These are phyloP conservation scores for Pantelozetes paolii DNA, from an alignment of 2,888 invertebrate species.

Conservation along the genomic window DNA sequence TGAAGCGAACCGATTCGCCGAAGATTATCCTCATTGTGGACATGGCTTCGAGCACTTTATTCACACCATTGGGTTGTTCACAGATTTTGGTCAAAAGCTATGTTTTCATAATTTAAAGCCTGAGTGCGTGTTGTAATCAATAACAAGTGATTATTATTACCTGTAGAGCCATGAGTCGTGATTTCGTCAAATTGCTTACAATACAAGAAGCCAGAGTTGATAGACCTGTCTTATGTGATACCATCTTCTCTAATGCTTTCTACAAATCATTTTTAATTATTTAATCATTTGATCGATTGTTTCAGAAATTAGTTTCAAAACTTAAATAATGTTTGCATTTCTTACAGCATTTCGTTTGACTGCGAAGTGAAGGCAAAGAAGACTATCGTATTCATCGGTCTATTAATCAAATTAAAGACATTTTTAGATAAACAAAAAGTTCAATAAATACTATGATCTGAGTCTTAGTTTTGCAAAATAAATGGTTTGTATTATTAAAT, in stretches of 20 bases:
- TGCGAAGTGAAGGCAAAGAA: slow-evolving; percentile 71
- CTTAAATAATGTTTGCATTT: slow-evolving; percentile 31
- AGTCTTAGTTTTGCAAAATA: no score
- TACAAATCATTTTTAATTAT: slow-evolving; percentile 6
- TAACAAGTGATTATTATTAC: slow-evolving; percentile 54
- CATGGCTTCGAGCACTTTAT: slow-evolving; percentile 81
- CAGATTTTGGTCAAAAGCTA: slow-evolving; percentile 80
- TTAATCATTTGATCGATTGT: slow-evolving; percentile 2
- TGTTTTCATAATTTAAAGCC: slow-evolving; percentile 46
- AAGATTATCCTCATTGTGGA: slow-evolving; percentile 66
- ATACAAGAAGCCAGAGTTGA: slow-evolving; percentile 51
- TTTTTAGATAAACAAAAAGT: slow-evolving; percentile 11
- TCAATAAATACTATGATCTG: slow-evolving; percentile 3
- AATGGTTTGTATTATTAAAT: no score
- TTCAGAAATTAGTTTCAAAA: background rate
- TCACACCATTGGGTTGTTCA: slow-evolving; percentile 63
- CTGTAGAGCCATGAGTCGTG: slow-evolving; percentile 68
- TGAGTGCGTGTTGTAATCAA: background rate
- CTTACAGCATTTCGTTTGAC: slow-evolving; percentile 50
- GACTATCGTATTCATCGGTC: slow-evolving; percentile 79
- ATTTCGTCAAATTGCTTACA: slow-evolving; percentile 52
- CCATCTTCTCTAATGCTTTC: slow-evolving; percentile 45
- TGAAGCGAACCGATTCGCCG: slow-evolving; percentile 79
- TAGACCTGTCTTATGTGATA: slow-evolving; percentile 48
- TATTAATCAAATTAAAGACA: slow-evolving; percentile 52